Base-by-base conservation (phyloP, 1,140 invertebrate genomes). In the Calliopsis andreniformis region DNA sequence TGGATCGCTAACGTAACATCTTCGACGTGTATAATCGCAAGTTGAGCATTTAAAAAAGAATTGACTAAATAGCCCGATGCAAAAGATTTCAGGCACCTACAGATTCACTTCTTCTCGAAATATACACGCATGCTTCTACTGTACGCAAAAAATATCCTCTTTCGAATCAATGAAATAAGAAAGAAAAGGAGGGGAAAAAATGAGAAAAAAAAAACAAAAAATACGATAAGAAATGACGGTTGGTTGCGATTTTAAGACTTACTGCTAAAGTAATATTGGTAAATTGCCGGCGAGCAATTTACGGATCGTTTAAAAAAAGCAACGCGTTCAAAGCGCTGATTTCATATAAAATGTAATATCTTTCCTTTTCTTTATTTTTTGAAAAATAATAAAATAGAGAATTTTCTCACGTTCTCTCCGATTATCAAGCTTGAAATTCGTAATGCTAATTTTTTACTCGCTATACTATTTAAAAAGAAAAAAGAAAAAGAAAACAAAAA, bases 321-420 rank as follows among this genome's bases (percentile, higher is more conserved):
- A 61, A 45, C 45, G 32, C 56, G 0, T 61, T 20, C 25, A 45
- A 14, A 39, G 14, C 75, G 72, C 55, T 70, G 43, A 62, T 62
- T 67, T 10, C 7, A 56, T 55, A 70, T 77, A 77, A 77, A 77
- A 76, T 55, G 56, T 62, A 55, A 59, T 25, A 39, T 70, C 67
- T n/a, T 61, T 25, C 18, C 16, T n/a, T n/a, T 58, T 12, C 30
- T 20, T 30, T 42, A 12, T 30, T n/a, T 35, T 32, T 62, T 16
- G 62, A 45, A 81, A 78, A 83, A 56, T 68, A 78, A 78, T 58
- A 78, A 66, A 75, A 78, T 64, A 78, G 75, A 68, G 18, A 10
- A 80, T 76, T 78, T 68, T 35, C 16, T 71, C 18, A 20, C n/a
- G 47, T 76, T 55, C 45, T 59, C 61, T 67, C 51, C 63, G 49